Percentiles rank a stretch among this genome's conserved stretches.
These are phyloP conservation scores for Manis crassicaudata DNA, from an alignment of 2,797 vertebrate species.

Conservation along the genomic window DNA sequence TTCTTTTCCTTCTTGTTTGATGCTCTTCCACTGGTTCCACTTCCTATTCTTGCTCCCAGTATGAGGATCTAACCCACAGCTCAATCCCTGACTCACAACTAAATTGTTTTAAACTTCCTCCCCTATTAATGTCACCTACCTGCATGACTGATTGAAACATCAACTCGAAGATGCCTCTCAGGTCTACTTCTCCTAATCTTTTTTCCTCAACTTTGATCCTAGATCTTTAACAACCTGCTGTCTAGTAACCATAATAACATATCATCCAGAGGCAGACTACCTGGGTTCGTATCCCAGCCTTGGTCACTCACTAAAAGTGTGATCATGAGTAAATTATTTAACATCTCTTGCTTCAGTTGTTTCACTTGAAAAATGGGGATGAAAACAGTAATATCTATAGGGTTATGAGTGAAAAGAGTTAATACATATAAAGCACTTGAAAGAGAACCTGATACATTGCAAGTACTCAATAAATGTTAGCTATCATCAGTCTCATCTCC, in stretches of 20 bases:
- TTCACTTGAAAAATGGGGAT: neutral
- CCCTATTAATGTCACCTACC: neutral
- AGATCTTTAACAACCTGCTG: neutral
- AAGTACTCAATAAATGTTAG: neutral
- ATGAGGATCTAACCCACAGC: neutral
- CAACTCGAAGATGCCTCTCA: slow-evolving; percentile 23
- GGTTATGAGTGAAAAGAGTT: neutral
- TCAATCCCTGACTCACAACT: neutral
- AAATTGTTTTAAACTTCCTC: neutral
- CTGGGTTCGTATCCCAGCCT: neutral
- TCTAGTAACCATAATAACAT: neutral
- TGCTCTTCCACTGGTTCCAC: neutral
- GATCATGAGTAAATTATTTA: neutral
- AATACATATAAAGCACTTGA: neutral
- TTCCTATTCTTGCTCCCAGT: slow-evolving; percentile 2
- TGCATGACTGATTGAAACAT: neutral
- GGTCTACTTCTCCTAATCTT: neutral
- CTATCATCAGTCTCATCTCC: neutral
- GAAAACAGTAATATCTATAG: neutral
- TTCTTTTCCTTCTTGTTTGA: neutral
- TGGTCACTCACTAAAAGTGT: neutral
- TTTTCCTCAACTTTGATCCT: neutral
- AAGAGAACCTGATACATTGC: neutral
- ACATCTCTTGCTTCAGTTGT: neutral
- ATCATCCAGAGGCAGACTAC: neutral